These are phyloP conservation scores for Epinephelus moara DNA, from an alignment of 2,113 vertebrate species.

Conservation along the genomic window DNA sequence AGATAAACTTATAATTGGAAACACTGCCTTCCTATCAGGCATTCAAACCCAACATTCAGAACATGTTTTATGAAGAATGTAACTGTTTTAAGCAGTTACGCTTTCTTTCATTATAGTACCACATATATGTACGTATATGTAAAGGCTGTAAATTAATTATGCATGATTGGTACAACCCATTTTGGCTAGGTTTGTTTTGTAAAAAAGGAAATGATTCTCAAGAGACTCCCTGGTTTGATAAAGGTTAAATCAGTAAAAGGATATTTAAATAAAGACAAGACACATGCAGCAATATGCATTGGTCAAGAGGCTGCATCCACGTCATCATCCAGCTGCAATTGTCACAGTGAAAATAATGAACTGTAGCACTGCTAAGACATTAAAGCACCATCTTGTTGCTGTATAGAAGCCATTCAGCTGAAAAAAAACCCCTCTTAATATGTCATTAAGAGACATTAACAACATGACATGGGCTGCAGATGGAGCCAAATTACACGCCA, in stretches of 20 bases:
- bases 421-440: conserved; percentile 39
- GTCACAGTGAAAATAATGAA: conserved; percentile 52
- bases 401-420: conserved; percentile 37
- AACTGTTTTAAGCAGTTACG: not conserved
- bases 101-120: not conserved
- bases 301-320: conserved; percentile 8
- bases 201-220: not conserved
- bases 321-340: conserved; percentile 28
- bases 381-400: conserved; percentile 38
- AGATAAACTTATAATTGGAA: not conserved
- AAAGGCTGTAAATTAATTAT: not conserved
- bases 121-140: not conserved
- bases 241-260: not conserved
- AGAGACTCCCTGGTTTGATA: not conserved
- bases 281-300: not conserved
- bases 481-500: conserved; percentile 70
- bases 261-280: not conserved
- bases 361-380: conserved; percentile 13
- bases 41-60: not conserved
- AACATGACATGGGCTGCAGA: conserved; percentile 69
- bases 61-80: not conserved
- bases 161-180: no score
- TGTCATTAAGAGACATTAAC: conserved; percentile 75
- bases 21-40: not conserved
- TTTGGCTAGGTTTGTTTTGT: not conserved